These are phyloP conservation scores for Galerucella calmariensis DNA, from an alignment of 2,888 invertebrate species.

Conservation along the genomic window DNA sequence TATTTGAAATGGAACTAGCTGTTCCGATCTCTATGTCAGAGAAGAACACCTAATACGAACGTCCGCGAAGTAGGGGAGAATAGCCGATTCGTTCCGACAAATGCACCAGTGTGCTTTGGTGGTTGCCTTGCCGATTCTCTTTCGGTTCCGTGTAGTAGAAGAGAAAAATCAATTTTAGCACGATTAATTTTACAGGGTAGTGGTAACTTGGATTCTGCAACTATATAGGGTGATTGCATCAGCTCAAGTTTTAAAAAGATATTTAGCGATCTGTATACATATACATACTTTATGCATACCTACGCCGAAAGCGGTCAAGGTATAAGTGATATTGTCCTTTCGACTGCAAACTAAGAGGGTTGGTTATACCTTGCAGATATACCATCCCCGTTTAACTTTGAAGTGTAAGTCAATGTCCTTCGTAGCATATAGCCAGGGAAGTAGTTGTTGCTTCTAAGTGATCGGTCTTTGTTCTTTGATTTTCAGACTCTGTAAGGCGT, in stretches of 20 bases:
- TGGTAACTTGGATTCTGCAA: neutral
- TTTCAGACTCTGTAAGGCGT: no score
- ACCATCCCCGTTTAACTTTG: no score
- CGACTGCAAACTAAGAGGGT: no score
- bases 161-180: constrained; percentile 38
- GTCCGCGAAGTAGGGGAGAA: constrained; percentile 34
- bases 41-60: constrained; percentile 25
- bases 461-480: no score
- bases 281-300: no score
- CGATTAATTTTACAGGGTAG: constrained; percentile 26
- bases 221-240: neutral
- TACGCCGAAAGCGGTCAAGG: no score
- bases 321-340: no score
- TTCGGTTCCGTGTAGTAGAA: constrained; percentile 23
- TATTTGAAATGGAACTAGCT: neutral
- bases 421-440: no score
- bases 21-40: constrained; percentile 2
- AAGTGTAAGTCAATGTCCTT: no score
- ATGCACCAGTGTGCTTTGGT: constrained; percentile 30
- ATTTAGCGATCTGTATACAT: no score
- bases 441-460: no score
- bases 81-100: constrained; percentile 20
- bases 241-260: neutral
- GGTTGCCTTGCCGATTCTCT: constrained; percentile 33
- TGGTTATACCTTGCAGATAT: no score